These are phyloP conservation scores for Papilio protenor DNA, from an alignment of 2,888 invertebrate genomes.

Conservation along the genomic window DNA sequence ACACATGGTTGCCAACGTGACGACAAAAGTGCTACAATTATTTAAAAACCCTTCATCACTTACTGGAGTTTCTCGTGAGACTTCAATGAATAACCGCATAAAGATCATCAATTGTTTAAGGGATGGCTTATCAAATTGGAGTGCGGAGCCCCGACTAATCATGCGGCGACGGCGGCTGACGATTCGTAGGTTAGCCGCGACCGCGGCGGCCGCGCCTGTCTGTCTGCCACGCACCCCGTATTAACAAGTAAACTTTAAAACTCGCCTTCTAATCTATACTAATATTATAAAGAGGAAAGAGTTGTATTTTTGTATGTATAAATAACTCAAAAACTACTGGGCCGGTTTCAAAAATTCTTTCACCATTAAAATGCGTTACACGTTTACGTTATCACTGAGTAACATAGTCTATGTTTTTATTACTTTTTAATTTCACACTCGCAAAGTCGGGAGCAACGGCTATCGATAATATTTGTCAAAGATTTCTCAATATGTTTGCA, in stretches of 20 bases:
- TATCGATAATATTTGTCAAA: too few relatives aligned
- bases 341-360: too few relatives aligned
- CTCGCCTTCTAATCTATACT: slow-evolving; percentile 22
- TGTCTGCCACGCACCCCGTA: slow-evolving; percentile 49
- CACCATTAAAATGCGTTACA: too few relatives aligned
- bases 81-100: slow-evolving; percentile 5
- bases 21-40: neutral
- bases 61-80: neutral
- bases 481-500: too few relatives aligned
- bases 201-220: slow-evolving; percentile 51
- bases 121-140: slow-evolving; percentile 50
- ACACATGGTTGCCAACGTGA: neutral
- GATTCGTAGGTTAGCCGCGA: slow-evolving; percentile 72
- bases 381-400: too few relatives aligned
- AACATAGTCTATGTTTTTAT: too few relatives aligned
- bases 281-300: neutral
- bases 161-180: slow-evolving; percentile 57
- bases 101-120: slow-evolving; percentile 2
- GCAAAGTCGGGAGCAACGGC: too few relatives aligned
- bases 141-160: slow-evolving; percentile 59
- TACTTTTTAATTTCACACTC: too few relatives aligned
- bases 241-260: slow-evolving; percentile 45
- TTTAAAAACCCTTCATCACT: neutral
- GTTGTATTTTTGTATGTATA: neutral
- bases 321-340: too few relatives aligned